Evolutionary conservation across 2,888 invertebrate species (phyloP).

Genomic region (Ariolimax columbianus): DNA sequence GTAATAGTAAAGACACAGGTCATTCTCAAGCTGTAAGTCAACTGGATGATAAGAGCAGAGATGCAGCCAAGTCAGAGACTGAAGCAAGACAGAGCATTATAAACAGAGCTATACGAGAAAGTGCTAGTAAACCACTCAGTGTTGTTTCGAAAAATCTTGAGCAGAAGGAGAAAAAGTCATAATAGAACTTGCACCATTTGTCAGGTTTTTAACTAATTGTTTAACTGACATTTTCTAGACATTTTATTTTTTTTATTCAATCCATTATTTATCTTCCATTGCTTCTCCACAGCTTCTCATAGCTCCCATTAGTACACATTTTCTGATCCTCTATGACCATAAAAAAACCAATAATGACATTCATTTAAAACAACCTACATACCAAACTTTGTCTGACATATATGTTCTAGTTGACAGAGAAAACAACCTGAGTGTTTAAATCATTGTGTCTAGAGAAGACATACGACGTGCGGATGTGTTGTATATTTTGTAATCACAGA

Average conservation of each 20-base stretch:
- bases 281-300: not conserved
- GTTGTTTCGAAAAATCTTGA: conserved; percentile 3
- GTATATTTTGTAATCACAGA: too few species aligned
- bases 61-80: not conserved
- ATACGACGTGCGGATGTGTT: too few species aligned
- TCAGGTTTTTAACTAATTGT: not conserved
- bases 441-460: too few species aligned
- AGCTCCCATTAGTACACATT: too few species aligned
- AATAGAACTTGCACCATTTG: not conserved
- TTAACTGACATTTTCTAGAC: not conserved
- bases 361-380: too few species aligned
- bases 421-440: too few species aligned
- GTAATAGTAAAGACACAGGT: not conserved
- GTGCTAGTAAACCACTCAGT: conserved; percentile 35
- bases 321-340: too few species aligned
- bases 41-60: not conserved
- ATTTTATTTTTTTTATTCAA: not conserved
- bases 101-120: conserved; percentile 39
- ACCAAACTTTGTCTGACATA: too few species aligned
- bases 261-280: not conserved
- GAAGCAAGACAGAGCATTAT: conserved; percentile 12
- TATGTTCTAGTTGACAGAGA: too few species aligned
- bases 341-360: too few species aligned
- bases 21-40: not conserved
- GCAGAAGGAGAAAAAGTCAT: conserved; percentile 2